A percentile compares a stretch with the other conserved stretches of the same genome.
Conservation (phyloP, 2,113 vertebrate genomes). For the Neopipo cinnamomea region DNA sequence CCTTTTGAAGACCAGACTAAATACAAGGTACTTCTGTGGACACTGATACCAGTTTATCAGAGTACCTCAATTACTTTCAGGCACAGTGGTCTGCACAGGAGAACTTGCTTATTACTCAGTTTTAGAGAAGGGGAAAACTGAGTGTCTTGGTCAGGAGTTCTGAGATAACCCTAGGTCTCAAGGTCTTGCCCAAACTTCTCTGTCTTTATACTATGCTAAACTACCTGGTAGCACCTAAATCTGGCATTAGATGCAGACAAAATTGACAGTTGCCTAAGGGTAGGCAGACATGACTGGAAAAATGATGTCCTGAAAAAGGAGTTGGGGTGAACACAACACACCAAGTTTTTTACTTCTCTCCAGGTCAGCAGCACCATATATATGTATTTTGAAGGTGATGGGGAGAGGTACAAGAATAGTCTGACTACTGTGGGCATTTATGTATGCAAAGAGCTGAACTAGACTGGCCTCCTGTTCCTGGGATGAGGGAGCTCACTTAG, state of each 20-base stretch:
- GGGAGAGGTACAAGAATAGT: neutral
- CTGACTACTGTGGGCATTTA: neutral
- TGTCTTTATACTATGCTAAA: neutral
- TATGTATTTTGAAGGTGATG: neutral
- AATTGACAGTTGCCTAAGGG: neutral
- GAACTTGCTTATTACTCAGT: neutral
- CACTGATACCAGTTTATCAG: neutral
- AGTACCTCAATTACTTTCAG: neutral
- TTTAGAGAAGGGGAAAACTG: neutral
- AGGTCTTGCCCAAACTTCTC: neutral
- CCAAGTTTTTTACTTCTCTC: neutral
- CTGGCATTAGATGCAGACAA: neutral
- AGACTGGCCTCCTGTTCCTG: neutral
- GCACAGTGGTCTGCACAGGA: neutral
- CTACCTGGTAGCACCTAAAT: neutral
- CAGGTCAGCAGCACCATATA: neutral
- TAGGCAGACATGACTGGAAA: neutral
- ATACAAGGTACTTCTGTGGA: neutral
- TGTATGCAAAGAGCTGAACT: neutral
- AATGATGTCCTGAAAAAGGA: neutral
- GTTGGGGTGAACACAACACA: neutral
- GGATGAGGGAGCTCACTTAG: neutral
- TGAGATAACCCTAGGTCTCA: neutral
- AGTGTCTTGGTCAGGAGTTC: neutral
- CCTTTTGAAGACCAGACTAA: neutral